phyloP scores from a whole-genome alignment of 2,888 invertebrate species.

The Bhutanitis thaidina region DNA sequence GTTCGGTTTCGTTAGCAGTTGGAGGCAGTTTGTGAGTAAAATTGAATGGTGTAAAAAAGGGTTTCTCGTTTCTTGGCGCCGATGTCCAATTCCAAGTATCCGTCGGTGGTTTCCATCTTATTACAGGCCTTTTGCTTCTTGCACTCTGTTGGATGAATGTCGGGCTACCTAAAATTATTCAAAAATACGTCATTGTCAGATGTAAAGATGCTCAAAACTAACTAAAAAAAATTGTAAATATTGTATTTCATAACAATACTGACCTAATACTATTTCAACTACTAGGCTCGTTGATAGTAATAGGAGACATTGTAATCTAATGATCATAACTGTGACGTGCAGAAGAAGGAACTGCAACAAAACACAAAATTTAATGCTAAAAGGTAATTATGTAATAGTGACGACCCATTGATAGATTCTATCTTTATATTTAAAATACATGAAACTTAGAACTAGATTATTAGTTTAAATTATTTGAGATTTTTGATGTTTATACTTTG shows the following conservation, averaged over 20 bases:
- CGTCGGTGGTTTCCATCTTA: conserved; percentile 71
- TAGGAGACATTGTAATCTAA: conserved; percentile 66
- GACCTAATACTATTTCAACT: conserved; percentile 55
- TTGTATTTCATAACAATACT: conserved; percentile 19
- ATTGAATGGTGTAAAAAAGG: conserved; percentile 66
- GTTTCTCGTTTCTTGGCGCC: conserved; percentile 58
- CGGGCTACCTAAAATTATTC: conserved; percentile 61
- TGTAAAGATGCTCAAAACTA: no score
- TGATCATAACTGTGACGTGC: conserved; percentile 57
- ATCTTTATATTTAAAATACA: no score
- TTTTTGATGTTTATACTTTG: no score
- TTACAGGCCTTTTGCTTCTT: conserved; percentile 55
- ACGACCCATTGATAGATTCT: no score
- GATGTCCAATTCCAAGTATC: conserved; percentile 72
- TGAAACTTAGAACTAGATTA: no score
- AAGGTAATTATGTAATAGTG: background rate
- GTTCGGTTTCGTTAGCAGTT: conserved; percentile 69
- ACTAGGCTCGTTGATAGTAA: conserved; percentile 36
- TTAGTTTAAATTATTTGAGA: no score
- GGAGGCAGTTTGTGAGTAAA: conserved; percentile 74
- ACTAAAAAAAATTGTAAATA: no score
- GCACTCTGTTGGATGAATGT: conserved; percentile 59
- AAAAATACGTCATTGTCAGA: no score
- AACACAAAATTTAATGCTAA: conserved; percentile 21
- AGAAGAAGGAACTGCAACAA: conserved; percentile 55